Evolutionary conservation across 2,797 vertebrate genomes (phyloP).

Genomic region (Melopsittacus undulatus): DNA sequence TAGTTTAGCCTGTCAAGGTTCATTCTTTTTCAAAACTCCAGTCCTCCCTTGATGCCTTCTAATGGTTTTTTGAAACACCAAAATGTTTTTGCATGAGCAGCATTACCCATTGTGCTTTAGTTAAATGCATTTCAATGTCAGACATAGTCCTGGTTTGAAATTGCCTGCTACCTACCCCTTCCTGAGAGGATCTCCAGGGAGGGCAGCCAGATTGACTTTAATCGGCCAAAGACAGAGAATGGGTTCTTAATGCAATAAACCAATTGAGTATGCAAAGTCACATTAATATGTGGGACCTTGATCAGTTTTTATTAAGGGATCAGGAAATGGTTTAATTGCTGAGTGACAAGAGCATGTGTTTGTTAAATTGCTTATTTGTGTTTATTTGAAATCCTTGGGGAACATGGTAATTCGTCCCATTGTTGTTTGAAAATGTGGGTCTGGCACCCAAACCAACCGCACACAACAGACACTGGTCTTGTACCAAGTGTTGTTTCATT

Average conservation of each 20-base stretch:
- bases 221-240: conserved; percentile 24
- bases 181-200: conserved; percentile 40
- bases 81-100: conserved; percentile 72
- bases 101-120: conserved; percentile 66
- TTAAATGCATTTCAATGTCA: conserved; percentile 74
- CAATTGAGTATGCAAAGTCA: neutral
- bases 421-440: conserved; percentile 32
- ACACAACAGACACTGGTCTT: neutral
- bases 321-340: conserved; percentile 29
- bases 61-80: conserved; percentile 75
- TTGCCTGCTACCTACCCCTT: conserved; percentile 21
- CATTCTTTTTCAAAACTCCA: conserved; percentile 70
- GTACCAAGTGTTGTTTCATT: neutral
- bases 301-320: conserved; percentile 23
- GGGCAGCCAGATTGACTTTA: conserved; percentile 30
- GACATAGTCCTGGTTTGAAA: conserved; percentile 50
- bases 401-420: neutral
- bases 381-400: conserved; percentile 31
- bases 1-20: conserved; percentile 73
- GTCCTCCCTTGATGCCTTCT: conserved; percentile 72
- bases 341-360: conserved; percentile 43
- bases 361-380: conserved; percentile 52
- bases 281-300: conserved; percentile 34
- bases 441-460: neutral
- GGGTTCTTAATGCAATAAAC: conserved; percentile 32